These are phyloP conservation scores for Aurelia aurita complex sp. Pacific DNA, from an alignment of 30 jellyfish, hydroid and myxozoan genomes.

Conservation along the genomic window DNA sequence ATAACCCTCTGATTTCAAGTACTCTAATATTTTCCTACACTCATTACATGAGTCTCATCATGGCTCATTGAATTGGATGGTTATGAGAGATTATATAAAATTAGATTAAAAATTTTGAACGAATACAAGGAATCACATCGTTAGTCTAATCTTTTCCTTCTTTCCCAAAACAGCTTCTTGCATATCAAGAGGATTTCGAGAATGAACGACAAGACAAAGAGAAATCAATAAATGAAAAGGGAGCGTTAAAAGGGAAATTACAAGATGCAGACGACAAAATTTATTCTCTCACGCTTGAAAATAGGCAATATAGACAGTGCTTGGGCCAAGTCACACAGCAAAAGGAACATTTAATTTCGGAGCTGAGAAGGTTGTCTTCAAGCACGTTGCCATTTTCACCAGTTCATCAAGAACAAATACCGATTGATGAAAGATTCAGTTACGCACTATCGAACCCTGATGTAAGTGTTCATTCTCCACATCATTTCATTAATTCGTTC, in stretches of 20 bases:
- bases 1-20: too few species aligned
- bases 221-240: constrained; percentile 9
- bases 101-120: too few species aligned
- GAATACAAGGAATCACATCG: too few species aligned
- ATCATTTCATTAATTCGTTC: too few species aligned
- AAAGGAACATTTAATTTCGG: constrained; percentile 60
- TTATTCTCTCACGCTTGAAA: constrained; percentile 27
- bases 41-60: too few species aligned
- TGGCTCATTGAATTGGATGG: too few species aligned
- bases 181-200: constrained; percentile 63
- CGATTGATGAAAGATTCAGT: constrained; percentile 13
- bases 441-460: not conserved
- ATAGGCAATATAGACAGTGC: constrained; percentile 24
- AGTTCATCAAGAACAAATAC: constrained; percentile 28
- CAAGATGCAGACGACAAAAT: constrained; percentile 29
- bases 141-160: too few species aligned
- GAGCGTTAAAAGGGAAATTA: constrained; percentile 13
- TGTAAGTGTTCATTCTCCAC: not conserved
- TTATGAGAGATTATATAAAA: too few species aligned
- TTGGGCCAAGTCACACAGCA: constrained; percentile 50
- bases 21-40: too few species aligned
- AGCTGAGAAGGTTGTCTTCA: constrained; percentile 61
- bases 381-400: constrained; percentile 69
- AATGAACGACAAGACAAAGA: constrained; percentile 64
- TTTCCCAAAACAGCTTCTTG: constrained; percentile 8